Base-by-base conservation (phyloP, 2,888 invertebrate species). In the Operophtera brumata region DNA sequence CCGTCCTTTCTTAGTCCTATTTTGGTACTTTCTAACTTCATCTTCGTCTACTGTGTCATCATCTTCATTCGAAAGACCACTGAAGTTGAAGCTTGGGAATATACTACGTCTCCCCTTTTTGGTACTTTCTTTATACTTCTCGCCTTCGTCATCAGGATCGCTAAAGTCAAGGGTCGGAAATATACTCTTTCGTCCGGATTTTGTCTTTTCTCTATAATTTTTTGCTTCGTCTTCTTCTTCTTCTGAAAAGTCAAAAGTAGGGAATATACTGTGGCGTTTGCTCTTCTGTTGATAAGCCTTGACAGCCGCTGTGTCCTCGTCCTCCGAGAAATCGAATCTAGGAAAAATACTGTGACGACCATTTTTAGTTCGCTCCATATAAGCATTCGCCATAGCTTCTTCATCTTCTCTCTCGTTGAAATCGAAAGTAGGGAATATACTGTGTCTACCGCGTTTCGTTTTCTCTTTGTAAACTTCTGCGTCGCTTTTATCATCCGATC, bases 121-220 rank as follows among this genome's bases (percentile, higher is more conserved):
- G 6, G 88, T 87, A 52, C 67, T 80, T 71, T 88, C 87, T 71
- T 79, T 87, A 48, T 89, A 88, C 14, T 75, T 76, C 54, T 74
- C 79, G 6, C 80, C 74, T 39, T 82, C 77, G 32, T 86, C 84
- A 34, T 87, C 85, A 7, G 75, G 74, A 45, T 87, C 86, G 54
- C 83, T 85, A 47, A 87, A 86, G 64, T 88, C 88, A 57, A 88
- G 87, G 30, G 81, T 78, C 11, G 88, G 88, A 56, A 88, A 87
- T 59, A 87, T 86, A 50, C 87, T 88, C 30, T 76, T 79, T 44
- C 87, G 74, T 1, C 85, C 85, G n/a, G 77, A 73, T 69, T 66
- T 83, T 0, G 86, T 85, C 54, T 74, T 82, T 49, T 86, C 85
- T 73, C 71, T 82, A 47, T 86, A 86, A 26, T 77, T 79, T 66